phyloP scores from a whole-genome alignment of 2,888 invertebrate species.

The Agrotis exclamationis region DNA sequence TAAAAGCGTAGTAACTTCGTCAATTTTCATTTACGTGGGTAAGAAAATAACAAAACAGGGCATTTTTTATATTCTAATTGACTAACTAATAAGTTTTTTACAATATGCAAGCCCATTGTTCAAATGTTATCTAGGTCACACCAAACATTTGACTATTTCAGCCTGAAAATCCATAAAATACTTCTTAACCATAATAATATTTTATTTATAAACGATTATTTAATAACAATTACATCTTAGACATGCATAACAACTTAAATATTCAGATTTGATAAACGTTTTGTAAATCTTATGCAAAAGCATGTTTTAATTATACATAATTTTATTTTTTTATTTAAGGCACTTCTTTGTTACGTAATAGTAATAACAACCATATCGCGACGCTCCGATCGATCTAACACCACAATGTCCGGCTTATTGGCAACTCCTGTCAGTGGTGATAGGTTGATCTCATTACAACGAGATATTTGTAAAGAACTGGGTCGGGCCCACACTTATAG shows the following conservation, averaged over 20 bases:
- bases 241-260: conserved; percentile 13
- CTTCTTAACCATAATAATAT: neutral
- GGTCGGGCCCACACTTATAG: too few relatives aligned
- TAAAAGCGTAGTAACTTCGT: too few relatives aligned
- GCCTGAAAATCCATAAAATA: conserved; percentile 6
- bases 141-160: neutral
- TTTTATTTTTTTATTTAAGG: neutral
- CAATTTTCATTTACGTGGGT: too few relatives aligned
- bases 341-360: conserved; percentile 6
- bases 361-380: too few relatives aligned
- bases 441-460: too few relatives aligned
- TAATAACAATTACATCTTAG: conserved; percentile 24
- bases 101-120: neutral
- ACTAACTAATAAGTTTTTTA: neutral
- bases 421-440: too few relatives aligned
- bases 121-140: neutral
- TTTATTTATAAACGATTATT: conserved; percentile 33
- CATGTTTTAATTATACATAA: neutral
- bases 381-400: too few relatives aligned
- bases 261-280: neutral
- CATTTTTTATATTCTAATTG: too few relatives aligned
- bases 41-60: too few relatives aligned
- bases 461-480: too few relatives aligned
- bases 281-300: neutral
- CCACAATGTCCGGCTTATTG: too few relatives aligned